phyloP scores from a whole-genome alignment of 1,140 invertebrate species.

The Alviniconcha marisindica region DNA sequence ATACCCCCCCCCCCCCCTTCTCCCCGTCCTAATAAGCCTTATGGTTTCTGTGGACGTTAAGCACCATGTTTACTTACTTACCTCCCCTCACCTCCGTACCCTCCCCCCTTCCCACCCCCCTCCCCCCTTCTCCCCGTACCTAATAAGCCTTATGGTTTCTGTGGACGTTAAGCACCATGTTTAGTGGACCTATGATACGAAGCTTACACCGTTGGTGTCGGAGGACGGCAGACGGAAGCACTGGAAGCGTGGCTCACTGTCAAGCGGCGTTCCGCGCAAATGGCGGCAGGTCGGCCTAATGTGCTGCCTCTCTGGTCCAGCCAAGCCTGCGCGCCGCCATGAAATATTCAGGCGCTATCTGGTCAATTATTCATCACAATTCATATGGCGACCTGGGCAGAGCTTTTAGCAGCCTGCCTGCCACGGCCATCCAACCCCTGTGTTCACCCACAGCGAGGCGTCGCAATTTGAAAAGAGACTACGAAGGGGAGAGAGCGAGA shows the following conservation, averaged over 20 bases:
- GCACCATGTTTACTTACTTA: too few relatives aligned
- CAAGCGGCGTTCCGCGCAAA: constrained; percentile 7
- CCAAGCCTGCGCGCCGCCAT: not conserved
- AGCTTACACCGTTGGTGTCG: not conserved
- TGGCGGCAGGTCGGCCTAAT: constrained; percentile 25
- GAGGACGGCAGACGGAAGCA: not conserved
- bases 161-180: too few relatives aligned
- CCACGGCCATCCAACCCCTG: not conserved
- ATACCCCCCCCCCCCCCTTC: too few relatives aligned
- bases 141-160: too few relatives aligned
- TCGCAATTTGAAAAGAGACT: not conserved
- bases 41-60: too few relatives aligned
- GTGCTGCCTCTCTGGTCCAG: not conserved
- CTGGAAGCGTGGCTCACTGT: too few relatives aligned
- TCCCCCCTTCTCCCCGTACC: too few relatives aligned
- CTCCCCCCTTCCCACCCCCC: too few relatives aligned
- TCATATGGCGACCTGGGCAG: constrained; percentile 30
- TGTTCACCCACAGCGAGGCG: not conserved
- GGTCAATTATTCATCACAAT: constrained; percentile 35
- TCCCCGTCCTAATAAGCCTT: too few relatives aligned
- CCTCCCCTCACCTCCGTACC: too few relatives aligned
- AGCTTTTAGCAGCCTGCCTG: constrained; percentile 25
- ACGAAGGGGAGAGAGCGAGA: too few relatives aligned
- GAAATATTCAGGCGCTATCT: constrained; percentile 34
- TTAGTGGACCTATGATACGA: too few relatives aligned